Evolutionary conservation across 92 coral and sea anemone species (phyloP).

Genomic region (Paragorgia papillata): DNA sequence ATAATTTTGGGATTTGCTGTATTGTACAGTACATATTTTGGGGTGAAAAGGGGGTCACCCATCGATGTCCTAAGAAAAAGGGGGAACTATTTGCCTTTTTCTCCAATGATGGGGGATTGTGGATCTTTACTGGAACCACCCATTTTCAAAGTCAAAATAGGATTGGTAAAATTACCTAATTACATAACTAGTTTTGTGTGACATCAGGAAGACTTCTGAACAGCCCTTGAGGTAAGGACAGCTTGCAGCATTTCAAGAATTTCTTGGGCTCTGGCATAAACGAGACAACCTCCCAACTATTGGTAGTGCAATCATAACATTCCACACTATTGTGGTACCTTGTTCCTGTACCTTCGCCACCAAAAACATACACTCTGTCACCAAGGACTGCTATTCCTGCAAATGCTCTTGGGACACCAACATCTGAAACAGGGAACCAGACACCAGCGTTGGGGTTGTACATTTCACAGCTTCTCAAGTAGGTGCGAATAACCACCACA

Average conservation of each 20-base stretch:
- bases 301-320: conserved; percentile 74
- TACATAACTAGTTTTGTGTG: neutral
- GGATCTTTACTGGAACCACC: too few relatives aligned
- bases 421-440: conserved; percentile 76
- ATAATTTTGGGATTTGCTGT: too few relatives aligned
- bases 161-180: too few relatives aligned
- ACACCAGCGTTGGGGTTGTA: conserved; percentile 62
- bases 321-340: conserved; percentile 89
- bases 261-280: conserved; percentile 95
- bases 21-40: too few relatives aligned
- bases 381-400: conserved; percentile 81
- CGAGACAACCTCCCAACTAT: conserved; percentile 83
- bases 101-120: too few relatives aligned
- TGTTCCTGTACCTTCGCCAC: conserved; percentile 91
- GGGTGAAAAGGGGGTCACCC: too few relatives aligned
- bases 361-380: conserved; percentile 77
- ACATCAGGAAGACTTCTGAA: conserved; percentile 59
- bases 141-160: too few relatives aligned
- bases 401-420: conserved; percentile 82
- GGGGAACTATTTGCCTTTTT: too few relatives aligned
- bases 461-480: conserved; percentile 69
- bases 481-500: conserved; percentile 26
- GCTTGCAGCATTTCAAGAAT: conserved; percentile 87
- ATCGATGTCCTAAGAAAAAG: too few relatives aligned
- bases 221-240: conserved; percentile 64